Percentiles rank a stretch among this genome's conserved stretches.
phyloP scores from a whole-genome alignment of 2,888 invertebrate genomes.

The Lasioglossum vierecki region DNA sequence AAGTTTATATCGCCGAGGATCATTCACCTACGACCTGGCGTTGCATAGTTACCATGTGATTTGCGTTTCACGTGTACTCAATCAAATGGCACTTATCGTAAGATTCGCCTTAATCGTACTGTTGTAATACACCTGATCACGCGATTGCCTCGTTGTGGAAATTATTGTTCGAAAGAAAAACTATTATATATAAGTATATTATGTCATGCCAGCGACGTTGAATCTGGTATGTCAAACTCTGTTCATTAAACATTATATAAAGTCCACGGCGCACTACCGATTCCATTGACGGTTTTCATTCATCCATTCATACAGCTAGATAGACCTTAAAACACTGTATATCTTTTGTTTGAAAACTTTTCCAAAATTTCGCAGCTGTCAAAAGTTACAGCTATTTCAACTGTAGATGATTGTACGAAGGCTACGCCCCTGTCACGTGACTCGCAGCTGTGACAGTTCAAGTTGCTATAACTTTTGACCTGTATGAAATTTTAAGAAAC shows the following conservation, averaged over 20 bases:
- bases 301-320: background rate
- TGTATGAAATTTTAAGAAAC: background rate
- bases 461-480: background rate
- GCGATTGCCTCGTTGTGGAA: background rate
- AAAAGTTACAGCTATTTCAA: background rate
- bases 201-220: background rate
- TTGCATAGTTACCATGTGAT: background rate
- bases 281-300: background rate
- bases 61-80: background rate
- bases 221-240: background rate
- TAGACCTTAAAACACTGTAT: background rate
- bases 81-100: background rate
- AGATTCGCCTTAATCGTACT: background rate
- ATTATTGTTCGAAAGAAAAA: background rate
- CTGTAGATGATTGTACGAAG: background rate
- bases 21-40: background rate
- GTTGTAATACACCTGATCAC: background rate
- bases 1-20: background rate
- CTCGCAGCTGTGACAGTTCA: background rate
- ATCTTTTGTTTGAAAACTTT: background rate
- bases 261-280: background rate
- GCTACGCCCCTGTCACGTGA: background rate
- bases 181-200: background rate
- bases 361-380: background rate
- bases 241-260: background rate